These are phyloP conservation scores for Gnathonemus longibarbis DNA, from an alignment of 2,113 vertebrate genomes.

Conservation along the genomic window DNA sequence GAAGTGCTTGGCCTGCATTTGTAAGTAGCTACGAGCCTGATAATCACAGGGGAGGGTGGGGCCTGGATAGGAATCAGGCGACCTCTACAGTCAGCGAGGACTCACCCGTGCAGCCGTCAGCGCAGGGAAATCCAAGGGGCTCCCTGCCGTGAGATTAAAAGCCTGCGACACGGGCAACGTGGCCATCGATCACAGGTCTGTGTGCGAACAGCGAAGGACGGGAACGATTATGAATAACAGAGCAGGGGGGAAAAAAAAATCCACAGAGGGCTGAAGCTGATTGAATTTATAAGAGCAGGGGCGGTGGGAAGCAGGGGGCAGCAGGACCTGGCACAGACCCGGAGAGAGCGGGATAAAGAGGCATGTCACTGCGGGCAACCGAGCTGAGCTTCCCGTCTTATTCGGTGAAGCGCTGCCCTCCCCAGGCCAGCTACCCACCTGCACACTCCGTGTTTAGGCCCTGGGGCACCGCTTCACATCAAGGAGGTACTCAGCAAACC, in stretches of 20 bases:
- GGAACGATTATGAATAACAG: not conserved
- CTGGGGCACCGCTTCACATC: conserved; percentile 29
- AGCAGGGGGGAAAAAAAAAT: not conserved
- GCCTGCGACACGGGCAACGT: not conserved
- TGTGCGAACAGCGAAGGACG: not conserved
- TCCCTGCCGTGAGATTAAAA: not conserved
- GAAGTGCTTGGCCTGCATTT: not conserved
- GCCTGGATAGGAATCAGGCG: not conserved
- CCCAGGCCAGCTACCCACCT: conserved; percentile 34
- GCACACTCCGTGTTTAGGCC: conserved; percentile 34
- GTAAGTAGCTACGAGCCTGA: not conserved
- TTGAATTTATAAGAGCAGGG: not conserved
- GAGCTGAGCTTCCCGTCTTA: not conserved
- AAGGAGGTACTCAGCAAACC: conserved; percentile 33
- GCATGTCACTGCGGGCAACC: not conserved
- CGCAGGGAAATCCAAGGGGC: not conserved
- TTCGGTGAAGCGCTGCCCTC: conserved; percentile 43
- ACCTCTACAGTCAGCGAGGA: not conserved
- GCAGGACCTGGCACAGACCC: not conserved
- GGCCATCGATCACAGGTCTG: not conserved
- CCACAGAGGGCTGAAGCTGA: not conserved
- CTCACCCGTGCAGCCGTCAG: not conserved
- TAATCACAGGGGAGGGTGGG: not conserved
- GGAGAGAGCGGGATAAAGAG: not conserved
- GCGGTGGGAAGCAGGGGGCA: not conserved